Evolutionary conservation across 2,888 invertebrate genomes (phyloP).

Genomic region (Leucophora obtusa): DNA sequence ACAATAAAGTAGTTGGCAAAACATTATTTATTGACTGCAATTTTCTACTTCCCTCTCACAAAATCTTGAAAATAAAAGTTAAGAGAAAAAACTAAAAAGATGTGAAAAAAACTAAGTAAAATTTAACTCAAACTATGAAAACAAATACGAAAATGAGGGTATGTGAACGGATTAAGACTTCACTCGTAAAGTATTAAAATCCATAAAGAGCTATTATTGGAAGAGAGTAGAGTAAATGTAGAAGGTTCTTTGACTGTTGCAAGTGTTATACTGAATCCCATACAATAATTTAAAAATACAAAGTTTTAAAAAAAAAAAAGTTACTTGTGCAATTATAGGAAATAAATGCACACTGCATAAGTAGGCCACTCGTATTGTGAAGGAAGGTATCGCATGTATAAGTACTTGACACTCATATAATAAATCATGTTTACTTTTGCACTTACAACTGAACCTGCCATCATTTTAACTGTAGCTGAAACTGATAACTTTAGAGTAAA

Average conservation of each 20-base stretch:
- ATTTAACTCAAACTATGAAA: no score
- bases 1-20: slow-evolving; percentile 31
- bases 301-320: slow-evolving; percentile 12
- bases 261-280: no score
- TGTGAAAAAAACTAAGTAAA: no score
- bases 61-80: background rate
- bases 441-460: background rate
- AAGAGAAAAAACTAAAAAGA: no score
- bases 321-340: slow-evolving; percentile 10
- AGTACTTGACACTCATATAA: slow-evolving; percentile 45
- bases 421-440: slow-evolving; percentile 42
- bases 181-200: no score
- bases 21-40: slow-evolving; percentile 55
- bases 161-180: no score
- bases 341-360: slow-evolving; percentile 26
- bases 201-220: no score
- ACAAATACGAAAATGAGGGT: no score
- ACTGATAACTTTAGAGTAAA: background rate
- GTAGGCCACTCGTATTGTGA: slow-evolving; percentile 36
- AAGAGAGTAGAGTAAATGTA: no score
- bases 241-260: no score
- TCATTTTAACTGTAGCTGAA: background rate
- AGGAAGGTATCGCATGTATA: slow-evolving; percentile 10
- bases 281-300: background rate
- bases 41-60: slow-evolving; percentile 27